Base-by-base conservation (phyloP, 2,113 vertebrate genomes). In the Micromys minutus region DNA sequence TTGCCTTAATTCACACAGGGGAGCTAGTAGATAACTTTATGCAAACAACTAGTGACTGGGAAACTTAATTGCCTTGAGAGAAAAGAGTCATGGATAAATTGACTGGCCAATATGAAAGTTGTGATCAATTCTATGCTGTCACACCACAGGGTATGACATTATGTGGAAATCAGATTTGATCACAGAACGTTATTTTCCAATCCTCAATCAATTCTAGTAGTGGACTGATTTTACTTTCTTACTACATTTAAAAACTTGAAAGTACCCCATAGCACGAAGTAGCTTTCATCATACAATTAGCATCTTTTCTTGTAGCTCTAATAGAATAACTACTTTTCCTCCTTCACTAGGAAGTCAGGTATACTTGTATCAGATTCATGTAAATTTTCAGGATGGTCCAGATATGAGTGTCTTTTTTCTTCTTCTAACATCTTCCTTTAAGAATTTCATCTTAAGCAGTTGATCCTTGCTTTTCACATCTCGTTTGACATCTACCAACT, bases 81-180 rank as follows among this genome's bases (percentile, higher is more conserved):
- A 93, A 90, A 94, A 52, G 9, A 16, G 80, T 3, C 22, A 67
- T 86, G 63, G 42, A 84, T 79, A 94, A 79, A 87, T 87, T 91
- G 57, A 95, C 57, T 81, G 10, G 47, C n/a, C 42, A 92, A 16
- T 91, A 17, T 84, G 39, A 89, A 87, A 76, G 45, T 4, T 63
- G 13, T 52, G 21, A 19, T 11, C 17, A 34, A 34, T 89, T 91
- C 3, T 69, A 39, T 63, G 61, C 9, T 87, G 39, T 26, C 39
- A 77, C 22, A 69, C 21, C 21, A 65, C 31, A 11, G 79, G 79
- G 63, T 77, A 89, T 63, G 15, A 11, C 16, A 63, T 57, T 50
- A n/a, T 42, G 39, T 77, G 52, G 29, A 12, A 95, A 16, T 16
- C 26, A 77, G 36, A 61, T 69, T 52, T 84, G 16, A 84, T 2